Percentiles rank a stretch among this genome's conserved stretches.
Evolutionary conservation across 2,113 vertebrate species (phyloP).

Genomic region (Hylia prasina): DNA sequence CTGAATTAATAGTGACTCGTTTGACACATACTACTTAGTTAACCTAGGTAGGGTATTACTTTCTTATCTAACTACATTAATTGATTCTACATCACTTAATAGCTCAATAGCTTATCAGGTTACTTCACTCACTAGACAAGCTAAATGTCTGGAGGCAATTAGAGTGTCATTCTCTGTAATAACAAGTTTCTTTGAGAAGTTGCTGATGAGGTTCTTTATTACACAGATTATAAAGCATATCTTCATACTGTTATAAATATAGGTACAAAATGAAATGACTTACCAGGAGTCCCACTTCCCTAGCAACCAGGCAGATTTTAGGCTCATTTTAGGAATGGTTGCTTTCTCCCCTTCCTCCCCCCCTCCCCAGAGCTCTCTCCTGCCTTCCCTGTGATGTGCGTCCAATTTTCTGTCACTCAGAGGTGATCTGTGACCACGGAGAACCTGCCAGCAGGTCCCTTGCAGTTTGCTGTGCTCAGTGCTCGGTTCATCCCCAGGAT

Average conservation of each 20-base stretch:
- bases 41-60: slow-evolving; percentile 65
- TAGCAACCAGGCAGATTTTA: slow-evolving; percentile 50
- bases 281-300: slow-evolving; percentile 47
- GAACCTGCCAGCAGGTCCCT: neutral
- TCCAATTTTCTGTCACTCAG: slow-evolving; percentile 58
- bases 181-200: slow-evolving; percentile 74
- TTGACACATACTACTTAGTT: slow-evolving; percentile 63
- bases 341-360: neutral
- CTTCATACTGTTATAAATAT: slow-evolving; percentile 55
- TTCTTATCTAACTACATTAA: slow-evolving; percentile 72
- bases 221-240: slow-evolving; percentile 65
- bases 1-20: slow-evolving; percentile 55
- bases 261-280: slow-evolving; percentile 61
- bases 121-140: slow-evolving; percentile 66
- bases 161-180: slow-evolving; percentile 71
- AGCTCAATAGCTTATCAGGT: slow-evolving; percentile 72
- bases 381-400: neutral
- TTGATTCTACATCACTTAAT: slow-evolving; percentile 74
- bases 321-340: neutral
- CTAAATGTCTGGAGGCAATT: slow-evolving; percentile 71
- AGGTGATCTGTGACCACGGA: neutral
- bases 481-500: neutral
- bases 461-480: neutral
- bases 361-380: neutral
- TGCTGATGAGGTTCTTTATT: slow-evolving; percentile 73